Base-by-base conservation (phyloP, 2,888 invertebrate species). In the Parascotia fuliginaria region DNA sequence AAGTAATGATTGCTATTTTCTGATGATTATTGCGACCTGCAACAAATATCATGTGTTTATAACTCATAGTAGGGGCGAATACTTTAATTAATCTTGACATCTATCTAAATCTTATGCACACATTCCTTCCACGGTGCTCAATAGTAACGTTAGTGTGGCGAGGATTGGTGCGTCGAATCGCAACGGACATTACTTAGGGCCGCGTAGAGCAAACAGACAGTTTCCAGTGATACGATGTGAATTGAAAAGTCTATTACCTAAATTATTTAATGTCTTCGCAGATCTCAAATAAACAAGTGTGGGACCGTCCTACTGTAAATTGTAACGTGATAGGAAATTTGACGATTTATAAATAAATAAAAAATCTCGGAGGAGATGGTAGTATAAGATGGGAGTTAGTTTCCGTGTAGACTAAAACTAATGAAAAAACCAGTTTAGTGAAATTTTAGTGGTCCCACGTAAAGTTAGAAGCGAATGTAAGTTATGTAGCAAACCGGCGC, bases 51-150 rank as follows among this genome's bases (percentile, higher is more conserved):
- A 9, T 11, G 15, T 29, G 22, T 4, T 50, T 45, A 46, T 28
- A 34, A 29, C 55, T 58, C 53, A 52, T 58, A 48, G 53, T 59
- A 42, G 55, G 61, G 57, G 67, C 43, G 50, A 22, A 37, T 41
- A 50, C 42, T 50, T 33, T 49, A 54, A 59, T 65, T 55, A 65
- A 63, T 75, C 56, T 73, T 69, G 74, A 69, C 74, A 68, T 76
- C 71, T 70, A 67, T 75, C 71, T 77, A 71, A 83, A 80, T 85
- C 79, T 83, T 80, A 86, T 84, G 89, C 91, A 92, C 93, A 93
- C 93, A 94, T 94, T 94, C 94, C 94, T 94, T 94, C 94, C 94
- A 94, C 93, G 93, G 94, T 94, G 94, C 94, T 94, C 94, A 94
- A 81, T 81, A 81, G 77, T 79, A 73, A 74, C 65, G 70, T 77